Base-by-base conservation (phyloP, 2,113 vertebrate genomes). In the Mus spicilegus region DNA sequence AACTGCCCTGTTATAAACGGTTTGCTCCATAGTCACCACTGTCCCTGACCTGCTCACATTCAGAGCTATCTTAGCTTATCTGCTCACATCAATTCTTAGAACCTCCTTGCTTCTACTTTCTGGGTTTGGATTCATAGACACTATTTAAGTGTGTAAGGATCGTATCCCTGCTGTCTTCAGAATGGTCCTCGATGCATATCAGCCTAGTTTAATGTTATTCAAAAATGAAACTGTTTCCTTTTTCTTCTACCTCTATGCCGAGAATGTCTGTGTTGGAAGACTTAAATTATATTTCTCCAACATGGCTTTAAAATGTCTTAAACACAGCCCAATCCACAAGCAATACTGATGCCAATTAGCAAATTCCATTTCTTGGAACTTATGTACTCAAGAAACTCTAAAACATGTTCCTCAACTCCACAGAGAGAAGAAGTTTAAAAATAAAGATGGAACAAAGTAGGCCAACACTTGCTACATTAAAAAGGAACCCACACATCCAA, bases 371-470 rank as follows among this genome's bases (percentile, higher is more conserved):
- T 88, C 80, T 39, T 88, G 58, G 70, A 87, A 82, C 36, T 72
- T 46, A 86, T 87, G 87, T 14, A 63, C 13, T 63, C 12, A 4
- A 96, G 69, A 96, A 96, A 94, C 26, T 65, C 46, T 89, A 89
- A 89, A 94, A 75, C 14, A 82, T 19, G n/a, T 33, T 73, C 49
- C 33, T 58, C 54, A 65, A 54, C 24, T 58, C 58, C 9, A 46
- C 0, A 13, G 14, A 13, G 65, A 8, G 87, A 84, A 6, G 3
- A 42, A 16, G 28, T 69, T 92, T 89, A 69, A 67, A 75, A 96
- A 58, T 72, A 61, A 92, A 86, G 39, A 72, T 2, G 36, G n/a
- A 67, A 7, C 46, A 36, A 65, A 85, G 56, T 22, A 9, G 28
- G 33, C 20, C 28, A 54, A 54, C 39, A 28, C 28, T 36, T 42